Percentiles rank a stretch among this genome's conserved stretches.
These are phyloP conservation scores for Cebus imitator DNA, from an alignment of 2,113 vertebrate species.

Conservation along the genomic window DNA sequence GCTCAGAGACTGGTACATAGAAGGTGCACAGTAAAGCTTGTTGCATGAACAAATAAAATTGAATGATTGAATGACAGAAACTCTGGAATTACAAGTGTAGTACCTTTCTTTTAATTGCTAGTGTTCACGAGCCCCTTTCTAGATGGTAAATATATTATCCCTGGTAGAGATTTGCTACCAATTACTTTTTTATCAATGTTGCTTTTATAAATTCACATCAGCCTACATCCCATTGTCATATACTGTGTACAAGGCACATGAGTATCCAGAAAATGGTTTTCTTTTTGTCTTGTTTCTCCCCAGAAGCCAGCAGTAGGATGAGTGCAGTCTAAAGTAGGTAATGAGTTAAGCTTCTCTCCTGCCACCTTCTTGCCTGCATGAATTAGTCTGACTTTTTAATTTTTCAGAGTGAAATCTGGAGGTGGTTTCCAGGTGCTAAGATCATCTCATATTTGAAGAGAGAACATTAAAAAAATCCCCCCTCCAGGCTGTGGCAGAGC, in stretches of 20 bases:
- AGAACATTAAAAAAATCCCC: slow-evolving; percentile 15
- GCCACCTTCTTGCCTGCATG: neutral
- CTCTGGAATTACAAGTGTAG: neutral
- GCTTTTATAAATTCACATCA: neutral
- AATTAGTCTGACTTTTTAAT: neutral
- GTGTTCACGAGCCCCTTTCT: neutral
- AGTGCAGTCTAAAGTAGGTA: neutral
- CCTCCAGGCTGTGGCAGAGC: neutral
- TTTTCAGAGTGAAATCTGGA: slow-evolving; percentile 31
- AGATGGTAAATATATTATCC: neutral
- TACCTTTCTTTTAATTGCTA: neutral
- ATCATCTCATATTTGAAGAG: slow-evolving; percentile 39
- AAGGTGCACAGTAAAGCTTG: neutral
- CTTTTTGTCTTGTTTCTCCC: neutral
- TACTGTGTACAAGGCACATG: neutral
- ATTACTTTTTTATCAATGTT: neutral
- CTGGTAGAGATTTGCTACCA: neutral
- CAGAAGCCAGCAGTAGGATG: neutral
- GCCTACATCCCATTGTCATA: neutral
- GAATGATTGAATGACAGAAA: neutral
- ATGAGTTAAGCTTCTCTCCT: neutral
- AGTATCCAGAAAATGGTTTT: neutral
- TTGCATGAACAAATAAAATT: neutral
- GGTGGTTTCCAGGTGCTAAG: neutral
- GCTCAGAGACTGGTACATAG: neutral